Conservation (phyloP, 2,797 vertebrate genomes). For the Tenualosa thibaudeaui region DNA sequence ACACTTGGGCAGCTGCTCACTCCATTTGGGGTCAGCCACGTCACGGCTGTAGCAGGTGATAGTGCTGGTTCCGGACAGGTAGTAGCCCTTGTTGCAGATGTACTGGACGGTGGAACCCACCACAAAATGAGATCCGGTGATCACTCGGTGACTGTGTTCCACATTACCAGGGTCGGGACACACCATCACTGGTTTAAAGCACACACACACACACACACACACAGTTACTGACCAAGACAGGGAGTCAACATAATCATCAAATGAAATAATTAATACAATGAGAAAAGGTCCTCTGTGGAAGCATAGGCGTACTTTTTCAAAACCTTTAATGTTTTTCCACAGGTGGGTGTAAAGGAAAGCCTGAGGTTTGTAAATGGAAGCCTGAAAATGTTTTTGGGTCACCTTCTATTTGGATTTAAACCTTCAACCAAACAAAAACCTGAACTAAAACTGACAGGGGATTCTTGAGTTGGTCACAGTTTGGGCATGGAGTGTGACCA, state of each 20-base stretch:
- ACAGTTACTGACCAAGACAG: not conserved
- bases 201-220: not conserved
- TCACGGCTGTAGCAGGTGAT: constrained; percentile 90
- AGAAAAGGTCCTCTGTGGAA: too few species aligned
- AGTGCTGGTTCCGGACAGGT: constrained; percentile 79
- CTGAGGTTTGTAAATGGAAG: not conserved
- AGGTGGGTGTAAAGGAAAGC: too few species aligned
- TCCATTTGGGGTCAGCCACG: constrained; percentile 91
- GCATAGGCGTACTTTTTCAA: too few species aligned
- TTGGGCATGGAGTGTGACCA: too few species aligned
- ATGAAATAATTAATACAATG: not conserved
- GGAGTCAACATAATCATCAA: not conserved
- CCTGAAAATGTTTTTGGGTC: not conserved
- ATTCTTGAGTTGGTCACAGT: too few species aligned
- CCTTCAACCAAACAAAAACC: too few species aligned
- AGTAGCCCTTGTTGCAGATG: constrained; percentile 89
- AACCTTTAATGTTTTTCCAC: too few species aligned
- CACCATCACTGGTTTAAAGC: constrained; percentile 75
- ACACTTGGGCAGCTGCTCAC: constrained; percentile 89
- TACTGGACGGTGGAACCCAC: constrained; percentile 90
- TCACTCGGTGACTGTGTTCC: constrained; percentile 86
- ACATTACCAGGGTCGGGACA: constrained; percentile 90
- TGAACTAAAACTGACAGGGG: too few species aligned
- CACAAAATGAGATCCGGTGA: constrained; percentile 81
- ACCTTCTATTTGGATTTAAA: too few species aligned